Evolutionary conservation across 2,888 invertebrate species (phyloP).

Genomic region (Drosophila cyrtoloma): DNA sequence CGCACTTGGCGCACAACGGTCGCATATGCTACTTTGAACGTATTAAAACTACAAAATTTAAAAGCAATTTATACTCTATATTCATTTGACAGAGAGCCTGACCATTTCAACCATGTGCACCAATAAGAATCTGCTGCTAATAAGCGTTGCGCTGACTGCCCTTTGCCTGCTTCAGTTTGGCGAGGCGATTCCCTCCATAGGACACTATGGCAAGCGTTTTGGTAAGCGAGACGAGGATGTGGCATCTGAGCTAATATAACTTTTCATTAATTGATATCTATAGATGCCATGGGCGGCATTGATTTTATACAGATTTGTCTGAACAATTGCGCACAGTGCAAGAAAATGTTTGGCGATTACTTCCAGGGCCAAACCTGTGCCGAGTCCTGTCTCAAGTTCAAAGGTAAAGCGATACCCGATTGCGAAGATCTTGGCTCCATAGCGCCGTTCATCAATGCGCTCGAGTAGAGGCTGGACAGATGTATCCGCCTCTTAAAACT

Average conservation of each 20-base stretch:
- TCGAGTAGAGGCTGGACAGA: conserved; percentile 84
- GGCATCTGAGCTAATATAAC: not conserved
- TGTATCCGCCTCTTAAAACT: conserved; percentile 12
- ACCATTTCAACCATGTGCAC: conserved; percentile 52
- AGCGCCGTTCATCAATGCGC: conserved; percentile 90
- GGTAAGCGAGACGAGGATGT: conserved; percentile 67
- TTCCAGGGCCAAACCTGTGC: conserved; percentile 95
- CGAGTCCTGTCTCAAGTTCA: conserved; percentile 92
- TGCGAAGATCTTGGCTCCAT: conserved; percentile 93
- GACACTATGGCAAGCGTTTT: conserved; percentile 83
- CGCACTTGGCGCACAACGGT: conserved; percentile 59
- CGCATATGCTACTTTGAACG: conserved; percentile 36
- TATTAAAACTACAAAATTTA: no score
- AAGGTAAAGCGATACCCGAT: conserved; percentile 93
- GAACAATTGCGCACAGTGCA: conserved; percentile 95
- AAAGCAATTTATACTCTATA: conserved; percentile 12
- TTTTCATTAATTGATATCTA: conserved; percentile 1
- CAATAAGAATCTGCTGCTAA: conserved; percentile 59
- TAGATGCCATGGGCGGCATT: conserved; percentile 85
- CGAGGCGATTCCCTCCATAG: conserved; percentile 81
- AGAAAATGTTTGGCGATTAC: conserved; percentile 94
- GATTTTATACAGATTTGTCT: conserved; percentile 90
- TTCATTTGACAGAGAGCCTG: conserved; percentile 12
- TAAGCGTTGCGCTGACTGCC: conserved; percentile 61
- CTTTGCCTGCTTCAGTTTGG: conserved; percentile 63